Percentiles rank a stretch among this genome's conserved stretches.
phyloP scores from a whole-genome alignment of 2,113 vertebrate species.

The Physeter macrocephalus region DNA sequence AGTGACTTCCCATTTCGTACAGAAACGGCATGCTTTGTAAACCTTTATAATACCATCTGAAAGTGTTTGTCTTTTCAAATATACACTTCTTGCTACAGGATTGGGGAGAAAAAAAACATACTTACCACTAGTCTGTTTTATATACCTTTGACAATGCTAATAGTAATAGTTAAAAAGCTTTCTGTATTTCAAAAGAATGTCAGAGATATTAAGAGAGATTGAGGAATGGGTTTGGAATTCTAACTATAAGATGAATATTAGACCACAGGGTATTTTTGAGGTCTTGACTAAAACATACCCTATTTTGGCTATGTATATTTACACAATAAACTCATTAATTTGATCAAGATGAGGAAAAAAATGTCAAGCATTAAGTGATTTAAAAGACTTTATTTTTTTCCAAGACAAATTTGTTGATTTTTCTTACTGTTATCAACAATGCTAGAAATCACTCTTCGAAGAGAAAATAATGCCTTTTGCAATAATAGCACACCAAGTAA shows the following conservation, averaged over 20 bases:
- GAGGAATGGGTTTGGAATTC: not conserved
- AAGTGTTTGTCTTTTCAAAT: slow-evolving; percentile 44
- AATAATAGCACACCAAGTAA: not conserved
- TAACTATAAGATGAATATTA: not conserved
- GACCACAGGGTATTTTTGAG: not conserved
- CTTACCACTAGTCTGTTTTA: not conserved
- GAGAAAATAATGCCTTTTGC: not conserved
- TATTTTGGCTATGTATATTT: not conserved
- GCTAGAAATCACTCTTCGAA: not conserved
- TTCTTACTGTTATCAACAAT: not conserved
- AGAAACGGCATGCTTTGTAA: not conserved
- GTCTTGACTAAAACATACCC: not conserved
- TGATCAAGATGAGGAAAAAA: not conserved
- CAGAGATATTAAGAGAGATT: not conserved
- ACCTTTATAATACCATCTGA: not conserved
- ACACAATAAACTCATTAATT: not conserved
- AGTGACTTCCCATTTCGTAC: not conserved
- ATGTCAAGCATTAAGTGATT: not conserved
- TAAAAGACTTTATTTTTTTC: not conserved
- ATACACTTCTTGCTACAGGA: not conserved
- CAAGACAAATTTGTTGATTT: not conserved
- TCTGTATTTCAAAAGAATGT: not conserved
- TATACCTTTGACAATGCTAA: not conserved
- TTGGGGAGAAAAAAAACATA: not conserved
- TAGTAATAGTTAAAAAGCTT: not conserved